phyloP scores from a whole-genome alignment of 2,113 vertebrate genomes.

The Anhinga rufa region DNA sequence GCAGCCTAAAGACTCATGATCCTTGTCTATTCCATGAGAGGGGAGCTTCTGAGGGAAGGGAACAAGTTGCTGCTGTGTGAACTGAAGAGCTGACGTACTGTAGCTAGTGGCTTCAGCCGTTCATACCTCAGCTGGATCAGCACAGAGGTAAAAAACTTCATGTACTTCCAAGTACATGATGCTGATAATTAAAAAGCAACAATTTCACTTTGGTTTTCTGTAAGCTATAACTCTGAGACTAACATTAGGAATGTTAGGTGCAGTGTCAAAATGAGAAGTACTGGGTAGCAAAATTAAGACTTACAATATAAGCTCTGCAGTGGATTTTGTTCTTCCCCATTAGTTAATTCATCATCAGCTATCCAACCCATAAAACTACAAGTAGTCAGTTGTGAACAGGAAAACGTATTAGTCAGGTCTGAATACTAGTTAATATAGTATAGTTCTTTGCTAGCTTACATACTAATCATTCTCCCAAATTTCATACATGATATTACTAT shows the following conservation, averaged over 20 bases:
- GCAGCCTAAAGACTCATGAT: background rate
- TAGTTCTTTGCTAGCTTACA: background rate
- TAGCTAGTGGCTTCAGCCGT: background rate
- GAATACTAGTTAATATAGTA: background rate
- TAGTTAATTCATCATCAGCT: background rate
- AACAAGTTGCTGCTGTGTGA: background rate
- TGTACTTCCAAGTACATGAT: background rate
- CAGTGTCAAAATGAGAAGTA: background rate
- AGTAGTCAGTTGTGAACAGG: fast-evolving
- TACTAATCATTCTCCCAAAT: background rate
- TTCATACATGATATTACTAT: background rate
- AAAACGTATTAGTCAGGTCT: background rate
- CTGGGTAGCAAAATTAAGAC: background rate
- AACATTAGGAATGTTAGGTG: background rate
- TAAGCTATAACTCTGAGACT: background rate
- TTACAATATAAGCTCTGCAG: fast-evolving
- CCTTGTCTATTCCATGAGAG: background rate
- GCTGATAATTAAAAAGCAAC: background rate
- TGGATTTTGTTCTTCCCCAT: background rate
- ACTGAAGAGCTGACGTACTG: background rate
- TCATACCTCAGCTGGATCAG: background rate
- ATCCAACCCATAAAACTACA: background rate
- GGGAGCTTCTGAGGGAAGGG: background rate
- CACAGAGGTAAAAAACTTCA: background rate
- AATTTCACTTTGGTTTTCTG: background rate